phyloP scores from a whole-genome alignment of 2,888 invertebrate genomes.

The Conchocele bisecta region DNA sequence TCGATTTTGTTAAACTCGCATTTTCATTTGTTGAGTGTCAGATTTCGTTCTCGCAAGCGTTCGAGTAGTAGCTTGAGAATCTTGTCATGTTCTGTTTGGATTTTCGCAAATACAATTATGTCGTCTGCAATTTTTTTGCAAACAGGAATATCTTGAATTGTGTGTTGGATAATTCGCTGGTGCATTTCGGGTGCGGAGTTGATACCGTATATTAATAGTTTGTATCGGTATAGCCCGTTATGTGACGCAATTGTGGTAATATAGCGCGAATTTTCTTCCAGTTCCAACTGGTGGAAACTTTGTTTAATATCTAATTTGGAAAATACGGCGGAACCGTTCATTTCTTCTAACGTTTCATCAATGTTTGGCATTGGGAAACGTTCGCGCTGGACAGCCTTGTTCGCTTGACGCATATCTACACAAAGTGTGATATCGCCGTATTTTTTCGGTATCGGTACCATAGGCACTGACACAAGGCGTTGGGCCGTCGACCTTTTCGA shows the following conservation, averaged over 20 bases:
- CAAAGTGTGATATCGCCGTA: conserved; percentile 51
- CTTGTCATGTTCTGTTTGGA: too few relatives aligned
- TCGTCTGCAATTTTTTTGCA: too few relatives aligned
- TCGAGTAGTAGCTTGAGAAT: too few relatives aligned
- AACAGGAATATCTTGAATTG: neutral
- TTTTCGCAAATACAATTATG: too few relatives aligned
- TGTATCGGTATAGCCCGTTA: conserved; percentile 15
- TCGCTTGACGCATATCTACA: conserved; percentile 54
- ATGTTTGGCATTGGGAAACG: conserved; percentile 40
- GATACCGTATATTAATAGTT: conserved; percentile 9
- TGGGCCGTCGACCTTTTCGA: conserved; percentile 37
- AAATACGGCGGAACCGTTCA: conserved; percentile 8
- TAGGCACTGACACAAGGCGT: conserved; percentile 51
- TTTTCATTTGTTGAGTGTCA: too few relatives aligned
- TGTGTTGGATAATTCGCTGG: conserved; percentile 12
- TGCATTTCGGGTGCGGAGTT: conserved; percentile 33
- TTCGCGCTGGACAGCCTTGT: conserved; percentile 46
- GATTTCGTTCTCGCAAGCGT: too few relatives aligned
- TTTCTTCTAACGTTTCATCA: conserved; percentile 14
- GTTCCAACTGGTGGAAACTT: conserved; percentile 5
- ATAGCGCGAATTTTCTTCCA: neutral
- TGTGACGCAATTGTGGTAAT: conserved; percentile 14
- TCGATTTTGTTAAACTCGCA: too few relatives aligned
- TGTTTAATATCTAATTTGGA: conserved; percentile 8
- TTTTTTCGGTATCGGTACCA: conserved; percentile 46